Percentiles rank a stretch among this genome's conserved stretches.
phyloP scores from a whole-genome alignment of 2,797 vertebrate species.

The Danio kyathit region DNA sequence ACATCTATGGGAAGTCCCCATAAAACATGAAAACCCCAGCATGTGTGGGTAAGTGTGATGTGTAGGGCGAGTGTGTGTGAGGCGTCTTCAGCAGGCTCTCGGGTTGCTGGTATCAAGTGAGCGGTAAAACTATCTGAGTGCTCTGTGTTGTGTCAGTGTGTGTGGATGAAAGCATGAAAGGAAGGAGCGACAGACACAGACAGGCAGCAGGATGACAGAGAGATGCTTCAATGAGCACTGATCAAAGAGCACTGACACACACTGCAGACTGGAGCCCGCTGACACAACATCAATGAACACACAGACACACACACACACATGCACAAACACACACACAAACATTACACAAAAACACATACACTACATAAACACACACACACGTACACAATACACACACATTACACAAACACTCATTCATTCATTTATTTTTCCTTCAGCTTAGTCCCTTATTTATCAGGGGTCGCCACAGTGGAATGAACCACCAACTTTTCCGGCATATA shows the following conservation, averaged over 20 bases:
- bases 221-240: constrained; percentile 81
- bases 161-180: constrained; percentile 78
- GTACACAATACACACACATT: background rate
- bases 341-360: no score
- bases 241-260: constrained; percentile 79
- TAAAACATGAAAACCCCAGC: no score
- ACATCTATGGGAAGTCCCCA: background rate
- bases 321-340: background rate
- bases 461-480: no score
- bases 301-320: background rate
- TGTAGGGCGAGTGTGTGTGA: constrained; percentile 5
- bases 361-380: background rate
- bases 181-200: constrained; percentile 68
- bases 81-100: constrained; percentile 52
- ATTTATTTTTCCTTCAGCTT: no score
- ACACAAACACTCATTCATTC: no score
- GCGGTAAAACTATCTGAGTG: constrained; percentile 82
- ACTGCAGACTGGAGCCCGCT: constrained; percentile 10
- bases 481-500: no score
- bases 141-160: constrained; percentile 77
- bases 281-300: constrained; percentile 10
- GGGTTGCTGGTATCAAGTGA: constrained; percentile 77
- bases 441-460: no score
- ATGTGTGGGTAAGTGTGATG: background rate
- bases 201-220: constrained; percentile 80